Base-by-base conservation (phyloP, 2,113 vertebrate genomes). In the Vimba vimba region DNA sequence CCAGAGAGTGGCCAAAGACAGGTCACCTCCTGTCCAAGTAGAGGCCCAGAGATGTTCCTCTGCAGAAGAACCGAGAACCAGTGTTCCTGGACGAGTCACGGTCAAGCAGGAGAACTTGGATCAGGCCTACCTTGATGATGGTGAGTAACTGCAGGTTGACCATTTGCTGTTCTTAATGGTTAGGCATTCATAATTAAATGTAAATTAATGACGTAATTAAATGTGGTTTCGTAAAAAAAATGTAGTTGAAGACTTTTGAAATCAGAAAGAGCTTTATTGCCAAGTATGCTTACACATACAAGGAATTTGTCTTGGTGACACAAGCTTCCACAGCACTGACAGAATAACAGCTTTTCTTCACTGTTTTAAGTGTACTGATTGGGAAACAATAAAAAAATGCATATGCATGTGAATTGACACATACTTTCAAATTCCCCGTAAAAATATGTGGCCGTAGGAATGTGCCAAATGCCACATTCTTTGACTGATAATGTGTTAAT, bases 51-150 rank as follows among this genome's bases (percentile, higher is more conserved):
- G 94, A 89, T 9, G 93, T 94, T 94, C 96, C 93, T 93, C 96
- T 0, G 91, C 91, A 39, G 92, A 92, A 0, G 95, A 96, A 5
- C 95, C 94, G 75, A 95, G 95, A 86, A 94, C 96, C 74, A 91
- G 87, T 11, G 68, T 13, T 60, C 93, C 96, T 0, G 83, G 94
- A 0, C 96, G 97, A 87, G 97, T 99, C 91, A 98, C 97, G 0
- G 95, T 99, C 71, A 99, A 99, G 78, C 96, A 98, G 94, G 98
- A 99, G 89, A 99, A 99, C 89, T 89, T 99, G 94, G 98, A 99
- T 94, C 98, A 99, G 94, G 96, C 96, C 19, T 99, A 99, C 91
- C 93, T 99, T 95, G 98, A 99, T 82, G 98, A 99, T 9, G 98
- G 98, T 99, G 92, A 94, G 95, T 62, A 21, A 4, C 50, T 36